Conservation (phyloP, 2,888 invertebrate species). For the Metacarcinus magister region DNA sequence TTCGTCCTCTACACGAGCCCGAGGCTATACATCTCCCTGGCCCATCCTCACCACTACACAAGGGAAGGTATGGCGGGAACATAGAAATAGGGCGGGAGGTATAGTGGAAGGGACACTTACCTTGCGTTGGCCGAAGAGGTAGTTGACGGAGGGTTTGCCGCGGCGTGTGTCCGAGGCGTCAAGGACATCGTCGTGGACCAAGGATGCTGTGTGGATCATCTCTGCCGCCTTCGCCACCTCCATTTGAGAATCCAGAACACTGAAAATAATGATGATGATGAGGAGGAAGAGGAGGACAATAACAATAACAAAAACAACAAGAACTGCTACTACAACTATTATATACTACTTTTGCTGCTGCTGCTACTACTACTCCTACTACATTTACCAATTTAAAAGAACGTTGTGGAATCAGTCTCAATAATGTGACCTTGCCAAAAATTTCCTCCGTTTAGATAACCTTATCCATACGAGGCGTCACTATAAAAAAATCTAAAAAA, state of each 20-base stretch:
- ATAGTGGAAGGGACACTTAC: slow-evolving; percentile 85
- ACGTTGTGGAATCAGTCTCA: too few species aligned
- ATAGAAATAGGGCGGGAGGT: too few species aligned
- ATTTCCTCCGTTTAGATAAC: too few species aligned
- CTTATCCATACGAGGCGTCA: too few species aligned
- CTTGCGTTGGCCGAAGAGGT: slow-evolving; percentile 98
- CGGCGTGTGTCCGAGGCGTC: slow-evolving; percentile 98
- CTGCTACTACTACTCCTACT: too few species aligned
- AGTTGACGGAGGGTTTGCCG: slow-evolving; percentile 97
- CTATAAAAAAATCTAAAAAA: too few species aligned
- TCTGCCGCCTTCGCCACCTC: slow-evolving; percentile 97
- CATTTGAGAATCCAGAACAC: slow-evolving; percentile 89
- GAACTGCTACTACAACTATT: neutral
- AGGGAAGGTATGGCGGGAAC: too few species aligned
- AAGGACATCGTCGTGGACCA: slow-evolving; percentile 99
- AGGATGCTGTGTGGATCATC: slow-evolving; percentile 99
- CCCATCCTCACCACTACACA: too few species aligned
- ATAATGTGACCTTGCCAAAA: too few species aligned
- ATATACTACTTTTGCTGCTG: neutral
- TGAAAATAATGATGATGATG: neutral
- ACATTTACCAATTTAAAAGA: too few species aligned
- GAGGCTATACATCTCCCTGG: neutral
- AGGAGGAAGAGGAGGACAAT: neutral
- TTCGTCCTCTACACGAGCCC: neutral
- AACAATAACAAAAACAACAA: neutral